These are phyloP conservation scores for Prunella himalayana DNA, from an alignment of 2,113 vertebrate species.

Conservation along the genomic window DNA sequence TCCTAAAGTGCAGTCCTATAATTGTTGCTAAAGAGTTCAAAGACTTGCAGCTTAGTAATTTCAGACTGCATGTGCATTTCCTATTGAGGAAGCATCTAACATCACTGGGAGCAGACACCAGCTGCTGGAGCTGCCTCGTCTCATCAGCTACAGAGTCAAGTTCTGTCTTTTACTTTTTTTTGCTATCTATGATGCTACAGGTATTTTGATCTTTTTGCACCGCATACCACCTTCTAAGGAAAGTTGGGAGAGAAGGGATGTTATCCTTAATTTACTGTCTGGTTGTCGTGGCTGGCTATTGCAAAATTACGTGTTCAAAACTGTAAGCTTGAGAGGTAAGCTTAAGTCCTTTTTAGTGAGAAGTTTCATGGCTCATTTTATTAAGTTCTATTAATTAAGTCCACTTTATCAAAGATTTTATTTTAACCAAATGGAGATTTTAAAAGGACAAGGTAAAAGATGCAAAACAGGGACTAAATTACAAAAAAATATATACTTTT, in stretches of 20 bases:
- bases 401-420: background rate
- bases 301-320: background rate
- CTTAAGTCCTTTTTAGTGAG: background rate
- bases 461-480: background rate
- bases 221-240: background rate
- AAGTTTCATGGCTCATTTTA: background rate
- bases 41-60: constrained; percentile 46
- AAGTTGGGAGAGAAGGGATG: background rate
- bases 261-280: background rate
- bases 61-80: constrained; percentile 31
- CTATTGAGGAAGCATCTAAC: background rate
- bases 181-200: background rate
- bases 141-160: background rate
- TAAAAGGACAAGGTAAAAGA: background rate
- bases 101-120: background rate
- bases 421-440: background rate
- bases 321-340: background rate
- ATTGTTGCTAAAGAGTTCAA: background rate
- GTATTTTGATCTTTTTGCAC: background rate
- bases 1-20: background rate
- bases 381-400: background rate
- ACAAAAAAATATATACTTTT: background rate
- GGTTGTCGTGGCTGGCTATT: background rate
- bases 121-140: background rate
- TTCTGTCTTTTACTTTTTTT: background rate